Evolutionary conservation across 2,888 invertebrate genomes (phyloP).

Genomic region (Drosophila meridionalis): DNA sequence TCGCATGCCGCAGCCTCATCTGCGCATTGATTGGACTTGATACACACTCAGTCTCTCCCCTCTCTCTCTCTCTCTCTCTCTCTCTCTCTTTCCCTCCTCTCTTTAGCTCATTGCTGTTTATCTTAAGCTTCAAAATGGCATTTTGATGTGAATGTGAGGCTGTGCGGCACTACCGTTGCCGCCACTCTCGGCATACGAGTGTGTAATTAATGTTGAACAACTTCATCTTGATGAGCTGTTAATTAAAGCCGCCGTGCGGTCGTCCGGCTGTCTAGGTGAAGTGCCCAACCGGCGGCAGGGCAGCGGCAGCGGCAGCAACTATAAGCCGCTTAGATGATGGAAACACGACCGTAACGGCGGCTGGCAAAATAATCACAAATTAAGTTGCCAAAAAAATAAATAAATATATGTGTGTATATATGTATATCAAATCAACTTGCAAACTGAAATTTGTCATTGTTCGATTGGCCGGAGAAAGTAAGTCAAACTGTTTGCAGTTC

Average conservation of each 20-base stretch:
- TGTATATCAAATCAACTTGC: constrained; percentile 10
- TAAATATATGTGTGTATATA: background rate
- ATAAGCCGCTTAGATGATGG: constrained; percentile 72
- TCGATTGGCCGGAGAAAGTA: constrained; percentile 67
- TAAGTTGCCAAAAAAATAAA: constrained; percentile 50
- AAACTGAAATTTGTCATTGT: constrained; percentile 59
- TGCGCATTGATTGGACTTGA: constrained; percentile 53
- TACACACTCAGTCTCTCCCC: background rate
- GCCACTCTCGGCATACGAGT: constrained; percentile 48
- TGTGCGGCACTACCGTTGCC: constrained; percentile 53
- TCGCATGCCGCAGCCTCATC: constrained; percentile 56
- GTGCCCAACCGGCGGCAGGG: constrained; percentile 9
- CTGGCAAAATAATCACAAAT: constrained; percentile 57
- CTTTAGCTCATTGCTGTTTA: constrained; percentile 39
- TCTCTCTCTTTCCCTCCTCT: background rate
- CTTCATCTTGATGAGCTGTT: constrained; percentile 78
- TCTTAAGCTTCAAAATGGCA: constrained; percentile 57
- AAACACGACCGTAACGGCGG: constrained; percentile 63
- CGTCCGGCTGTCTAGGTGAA: constrained; percentile 28
- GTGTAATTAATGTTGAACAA: constrained; percentile 76
- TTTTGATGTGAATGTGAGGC: constrained; percentile 60
- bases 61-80: constrained; percentile 9
- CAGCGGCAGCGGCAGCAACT: constrained; percentile 28
- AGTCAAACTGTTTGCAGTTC: constrained; percentile 67
- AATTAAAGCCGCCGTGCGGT: constrained; percentile 69